Percentiles rank a stretch among this genome's conserved stretches.
phyloP scores from a whole-genome alignment of 2,113 vertebrate species.

The Hydrochoerus hydrochaeris region DNA sequence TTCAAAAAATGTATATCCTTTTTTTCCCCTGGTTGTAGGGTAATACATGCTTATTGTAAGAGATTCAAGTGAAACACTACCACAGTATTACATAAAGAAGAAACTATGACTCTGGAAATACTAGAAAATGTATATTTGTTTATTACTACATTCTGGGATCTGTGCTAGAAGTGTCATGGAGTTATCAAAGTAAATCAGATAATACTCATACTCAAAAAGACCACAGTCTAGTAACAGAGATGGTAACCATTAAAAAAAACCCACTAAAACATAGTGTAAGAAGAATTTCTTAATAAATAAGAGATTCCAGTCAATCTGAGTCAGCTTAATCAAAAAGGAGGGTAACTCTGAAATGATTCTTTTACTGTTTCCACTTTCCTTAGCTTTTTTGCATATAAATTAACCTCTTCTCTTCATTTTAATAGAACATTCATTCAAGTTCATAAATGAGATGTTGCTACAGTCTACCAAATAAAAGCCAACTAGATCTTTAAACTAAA shows the following conservation, averaged over 20 bases:
- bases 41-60: conserved; percentile 67
- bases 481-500: not conserved
- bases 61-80: conserved; percentile 56
- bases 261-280: not conserved
- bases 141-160: not conserved
- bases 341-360: not conserved
- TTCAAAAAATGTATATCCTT: conserved; percentile 55
- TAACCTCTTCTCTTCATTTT: not conserved
- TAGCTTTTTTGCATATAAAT: not conserved
- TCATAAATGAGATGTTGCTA: not conserved
- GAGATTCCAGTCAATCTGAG: not conserved
- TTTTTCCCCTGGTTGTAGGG: conserved; percentile 39
- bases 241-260: conserved; percentile 20
- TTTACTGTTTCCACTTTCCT: not conserved
- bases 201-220: not conserved
- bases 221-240: not conserved
- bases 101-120: not conserved
- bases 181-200: not conserved
- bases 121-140: conserved; percentile 34
- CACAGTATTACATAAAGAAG: not conserved
- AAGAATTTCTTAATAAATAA: not conserved
- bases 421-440: not conserved
- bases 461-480: not conserved
- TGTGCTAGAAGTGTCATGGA: not conserved
- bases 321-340: not conserved